Base-by-base conservation (phyloP, 2,888 invertebrate species). In the Abscondita cerata region DNA sequence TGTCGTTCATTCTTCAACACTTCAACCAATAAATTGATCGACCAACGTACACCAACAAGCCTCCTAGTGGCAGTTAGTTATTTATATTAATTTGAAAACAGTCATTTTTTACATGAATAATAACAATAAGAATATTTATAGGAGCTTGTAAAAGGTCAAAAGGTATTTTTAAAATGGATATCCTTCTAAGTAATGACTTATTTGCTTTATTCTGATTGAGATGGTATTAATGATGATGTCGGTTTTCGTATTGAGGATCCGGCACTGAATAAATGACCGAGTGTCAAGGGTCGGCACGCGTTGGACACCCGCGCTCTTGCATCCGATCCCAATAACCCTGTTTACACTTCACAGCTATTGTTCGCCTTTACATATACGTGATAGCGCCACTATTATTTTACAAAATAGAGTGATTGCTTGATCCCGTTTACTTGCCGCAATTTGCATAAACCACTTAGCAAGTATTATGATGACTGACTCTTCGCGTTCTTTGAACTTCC, bases 211-310 rank as follows among this genome's bases (percentile, higher is more conserved):
- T 67, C 64, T 70, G 69, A 71, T 71, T 70, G 75, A 74, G 72
- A 70, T 69, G 65, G 72, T 71, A 74, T 72, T 73, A 75, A 73
- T 74, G 73, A 73, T 72, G 71, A 70, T 70, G 71, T 67, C 63
- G 68, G 59, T 62, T 61, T 68, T 66, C 65, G 70, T 70, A 60
- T 64, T 61, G 65, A 68, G 69, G 70, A 70, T 72, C 73, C 69
- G 70, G 70, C 70, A 69, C 64, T 66, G 69, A 73, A 76, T 76
- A 76, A 76, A 76, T 76, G 76, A 73, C 70, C 72, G 70, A 69
- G 74, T 75, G 76, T 76, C 76, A 74, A 73, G 75, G 76, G 76
- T 73, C 74, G 73, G 73, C 75, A 74, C 74, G 76, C 73, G 74
- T 68, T 67, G 64, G 68, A 67, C 68, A 68, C 70, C 72, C 70